Conservation (phyloP, 92 coral and sea anemone genomes). For the Nematostella vectensis region DNA sequence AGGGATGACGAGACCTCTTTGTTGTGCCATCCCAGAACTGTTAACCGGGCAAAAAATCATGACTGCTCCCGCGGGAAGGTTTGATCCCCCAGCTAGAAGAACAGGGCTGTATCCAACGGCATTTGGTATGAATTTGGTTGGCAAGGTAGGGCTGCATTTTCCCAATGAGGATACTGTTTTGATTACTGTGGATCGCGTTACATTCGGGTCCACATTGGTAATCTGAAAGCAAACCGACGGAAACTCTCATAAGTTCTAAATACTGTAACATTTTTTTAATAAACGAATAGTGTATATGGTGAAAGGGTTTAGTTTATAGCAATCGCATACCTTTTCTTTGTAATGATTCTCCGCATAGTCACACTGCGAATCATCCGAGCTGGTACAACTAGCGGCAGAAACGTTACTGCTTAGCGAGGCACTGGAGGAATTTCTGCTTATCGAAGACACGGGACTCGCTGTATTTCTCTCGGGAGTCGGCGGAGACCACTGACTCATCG, state of each 20-base stretch:
- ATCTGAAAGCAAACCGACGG: neutral
- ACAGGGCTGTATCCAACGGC: constrained; percentile 56
- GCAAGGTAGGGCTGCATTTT: neutral
- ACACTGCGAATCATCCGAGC: constrained; percentile 16
- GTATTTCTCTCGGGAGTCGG: constrained; percentile 80
- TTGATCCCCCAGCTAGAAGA: constrained; percentile 49
- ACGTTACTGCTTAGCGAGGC: constrained; percentile 73
- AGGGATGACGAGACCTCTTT: constrained; percentile 44
- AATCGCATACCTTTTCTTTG: constrained; percentile 2
- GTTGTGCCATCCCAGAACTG: constrained; percentile 30
- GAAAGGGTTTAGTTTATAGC: neutral
- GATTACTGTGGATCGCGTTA: neutral
- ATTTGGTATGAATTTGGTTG: constrained; percentile 29
- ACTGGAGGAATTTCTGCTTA: constrained; percentile 88
- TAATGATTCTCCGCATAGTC: neutral
- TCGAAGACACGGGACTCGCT: constrained; percentile 69
- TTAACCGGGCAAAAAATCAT: constrained; percentile 92
- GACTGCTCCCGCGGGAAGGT: constrained; percentile 82
- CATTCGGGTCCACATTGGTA: neutral
- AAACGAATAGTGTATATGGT: neutral
- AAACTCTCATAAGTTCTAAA: neutral
- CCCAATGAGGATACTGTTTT: neutral
- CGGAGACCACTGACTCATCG: constrained; percentile 99
- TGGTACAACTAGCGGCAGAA: constrained; percentile 36
- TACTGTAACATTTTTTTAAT: neutral